phyloP scores from a whole-genome alignment of 2,888 invertebrate species.

The Zelleria hepariella region DNA sequence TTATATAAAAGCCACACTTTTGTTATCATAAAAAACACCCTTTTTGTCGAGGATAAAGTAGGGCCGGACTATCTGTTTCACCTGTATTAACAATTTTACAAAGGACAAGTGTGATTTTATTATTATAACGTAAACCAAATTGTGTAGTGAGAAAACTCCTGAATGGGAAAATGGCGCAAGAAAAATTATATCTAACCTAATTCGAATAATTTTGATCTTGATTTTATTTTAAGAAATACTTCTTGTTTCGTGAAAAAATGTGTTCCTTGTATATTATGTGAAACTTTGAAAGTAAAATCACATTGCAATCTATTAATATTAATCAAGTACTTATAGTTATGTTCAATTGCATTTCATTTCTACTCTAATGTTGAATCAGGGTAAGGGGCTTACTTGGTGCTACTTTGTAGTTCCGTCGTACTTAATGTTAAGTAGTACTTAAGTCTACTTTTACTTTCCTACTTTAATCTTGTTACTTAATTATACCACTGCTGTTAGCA shows the following conservation, averaged over 20 bases:
- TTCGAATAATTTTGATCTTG: not conserved
- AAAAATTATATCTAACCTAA: slow-evolving; percentile 8
- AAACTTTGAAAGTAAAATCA: too few species aligned
- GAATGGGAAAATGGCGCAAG: slow-evolving; percentile 1
- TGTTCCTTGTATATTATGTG: not conserved
- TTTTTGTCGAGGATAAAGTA: too few species aligned
- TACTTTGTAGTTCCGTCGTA: slow-evolving; percentile 28
- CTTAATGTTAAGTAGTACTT: slow-evolving; percentile 29
- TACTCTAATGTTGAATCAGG: too few species aligned
- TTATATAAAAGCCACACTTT: too few species aligned
- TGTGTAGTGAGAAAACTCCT: slow-evolving; percentile 8
- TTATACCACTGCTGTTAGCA: not conserved
- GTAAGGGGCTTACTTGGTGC: slow-evolving; percentile 39
- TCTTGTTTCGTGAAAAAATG: not conserved
- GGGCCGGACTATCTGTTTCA: too few species aligned
- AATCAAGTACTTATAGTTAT: too few species aligned
- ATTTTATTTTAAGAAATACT: not conserved
- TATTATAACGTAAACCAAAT: slow-evolving; percentile 21
- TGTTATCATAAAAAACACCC: too few species aligned
- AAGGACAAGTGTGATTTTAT: slow-evolving; percentile 40
- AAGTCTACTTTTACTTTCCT: not conserved
- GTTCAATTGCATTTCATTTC: too few species aligned
- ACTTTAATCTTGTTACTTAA: too few species aligned
- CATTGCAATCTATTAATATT: too few species aligned
- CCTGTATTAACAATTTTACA: slow-evolving; percentile 34